These are phyloP conservation scores for Punctoribates punctum DNA, from an alignment of 2,888 invertebrate species.

Conservation along the genomic window DNA sequence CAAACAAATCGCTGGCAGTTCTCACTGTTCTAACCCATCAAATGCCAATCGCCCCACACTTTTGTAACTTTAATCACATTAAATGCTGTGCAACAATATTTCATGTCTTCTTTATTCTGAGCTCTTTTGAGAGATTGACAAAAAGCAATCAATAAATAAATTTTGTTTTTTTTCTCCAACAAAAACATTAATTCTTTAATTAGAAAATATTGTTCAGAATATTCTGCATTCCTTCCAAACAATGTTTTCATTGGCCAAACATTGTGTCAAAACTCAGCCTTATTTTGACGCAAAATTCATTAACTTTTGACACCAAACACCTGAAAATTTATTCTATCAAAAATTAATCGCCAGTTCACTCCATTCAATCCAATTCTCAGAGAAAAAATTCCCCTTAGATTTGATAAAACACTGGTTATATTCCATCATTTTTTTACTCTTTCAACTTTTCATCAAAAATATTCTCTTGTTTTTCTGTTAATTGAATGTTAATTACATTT, in stretches of 20 bases:
- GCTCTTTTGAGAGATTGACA: background rate
- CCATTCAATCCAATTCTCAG: background rate
- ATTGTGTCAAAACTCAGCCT: background rate
- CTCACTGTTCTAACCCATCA: no score
- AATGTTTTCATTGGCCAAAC: slow-evolving; percentile 21
- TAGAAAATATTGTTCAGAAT: background rate
- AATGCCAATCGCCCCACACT: no score
- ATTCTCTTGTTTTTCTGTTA: slow-evolving; percentile 10
- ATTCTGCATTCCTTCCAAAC: background rate
- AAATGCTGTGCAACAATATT: no score
- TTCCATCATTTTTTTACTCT: background rate
- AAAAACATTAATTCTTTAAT: no score
- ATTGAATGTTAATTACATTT: slow-evolving; percentile 21
- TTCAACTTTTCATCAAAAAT: background rate
- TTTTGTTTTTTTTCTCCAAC: no score
- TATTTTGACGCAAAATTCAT: background rate
- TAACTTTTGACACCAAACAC: slow-evolving; percentile 2
- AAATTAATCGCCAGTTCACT: background rate
- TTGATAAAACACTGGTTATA: background rate
- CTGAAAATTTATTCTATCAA: slow-evolving; percentile 4
- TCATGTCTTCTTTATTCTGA: no score
- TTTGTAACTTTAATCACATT: no score
- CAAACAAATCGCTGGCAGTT: no score
- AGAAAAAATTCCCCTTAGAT: background rate
- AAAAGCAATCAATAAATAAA: background rate